These are phyloP conservation scores for Ptilonorhynchus violaceus DNA, from an alignment of 2,113 vertebrate genomes.

Conservation along the genomic window DNA sequence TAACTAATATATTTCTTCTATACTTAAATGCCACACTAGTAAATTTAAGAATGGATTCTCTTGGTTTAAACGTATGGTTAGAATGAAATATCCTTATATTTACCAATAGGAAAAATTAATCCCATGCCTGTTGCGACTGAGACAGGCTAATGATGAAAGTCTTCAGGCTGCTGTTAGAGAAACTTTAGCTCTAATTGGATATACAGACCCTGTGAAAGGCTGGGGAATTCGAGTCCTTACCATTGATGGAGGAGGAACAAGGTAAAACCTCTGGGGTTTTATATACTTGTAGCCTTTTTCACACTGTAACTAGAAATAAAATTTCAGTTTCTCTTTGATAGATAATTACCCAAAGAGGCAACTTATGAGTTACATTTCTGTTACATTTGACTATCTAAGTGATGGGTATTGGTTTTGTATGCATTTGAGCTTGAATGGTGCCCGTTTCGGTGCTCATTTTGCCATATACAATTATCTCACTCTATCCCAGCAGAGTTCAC, in stretches of 20 bases:
- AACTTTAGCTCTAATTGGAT: slow-evolving; percentile 87
- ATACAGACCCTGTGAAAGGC: slow-evolving; percentile 87
- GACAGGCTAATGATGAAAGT: slow-evolving; percentile 83
- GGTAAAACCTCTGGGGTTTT: slow-evolving; percentile 68
- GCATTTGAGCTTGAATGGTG: not conserved
- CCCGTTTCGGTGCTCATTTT: not conserved
- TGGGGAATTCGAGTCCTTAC: slow-evolving; percentile 87
- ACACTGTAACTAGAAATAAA: not conserved
- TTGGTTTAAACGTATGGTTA: not conserved
- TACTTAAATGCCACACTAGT: not conserved
- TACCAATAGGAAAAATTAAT: slow-evolving; percentile 82
- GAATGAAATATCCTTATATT: not conserved
- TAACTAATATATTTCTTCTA: not conserved
- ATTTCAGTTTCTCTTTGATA: not conserved
- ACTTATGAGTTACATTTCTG: not conserved
- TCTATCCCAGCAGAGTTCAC: not conserved
- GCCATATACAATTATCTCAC: fast-evolving
- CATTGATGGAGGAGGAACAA: slow-evolving; percentile 95
- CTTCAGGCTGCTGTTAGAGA: slow-evolving; percentile 90
- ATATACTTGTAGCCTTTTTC: not conserved
- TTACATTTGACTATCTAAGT: not conserved
- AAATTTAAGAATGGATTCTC: not conserved
- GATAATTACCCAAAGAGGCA: not conserved
- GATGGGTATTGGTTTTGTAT: not conserved
- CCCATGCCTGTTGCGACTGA: slow-evolving; percentile 85